Evolutionary conservation across 2,888 invertebrate genomes (phyloP), one percentile per base, ranked within the genome.

Genomic region (Eubasilissa splendida): DNA sequence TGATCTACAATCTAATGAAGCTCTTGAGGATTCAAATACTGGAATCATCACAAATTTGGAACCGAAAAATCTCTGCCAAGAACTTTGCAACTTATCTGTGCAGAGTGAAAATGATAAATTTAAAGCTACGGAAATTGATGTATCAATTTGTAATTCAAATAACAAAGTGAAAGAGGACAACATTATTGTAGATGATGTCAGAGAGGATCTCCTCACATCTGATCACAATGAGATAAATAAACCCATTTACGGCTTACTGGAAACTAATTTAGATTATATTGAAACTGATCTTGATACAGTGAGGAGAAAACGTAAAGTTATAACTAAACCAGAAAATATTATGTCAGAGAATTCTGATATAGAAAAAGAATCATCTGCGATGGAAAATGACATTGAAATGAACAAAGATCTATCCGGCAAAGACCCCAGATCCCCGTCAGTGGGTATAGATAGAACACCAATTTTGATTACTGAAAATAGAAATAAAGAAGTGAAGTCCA

Each of bases 261-360:
- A 93, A 88, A 93, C 93, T 31, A 92, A 93, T 86, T 90, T 93
- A 87, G 93, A 93, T 85, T 93, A 88, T 87, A 86, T 91, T 54
- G 92, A 92, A 86, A 89, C 89, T 42, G 87, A 89, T 85, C 85
- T 89, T 60, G 89, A 89, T 86, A 82, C 76, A 2, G 79, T 79
- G 8, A 59, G 79, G 58, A 88, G 11, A 85, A 77, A 66, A 10
- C 65, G 54, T 42, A 78, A 77, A 71, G 56, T 52, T 52, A 52
- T 59, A 12, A 22, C 42, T 22, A 42, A 58, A 56, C 14, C 31
- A 5, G 60, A 80, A 63, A 63, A 70, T 56, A 60, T 59, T n/a
- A 5, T 73, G 33, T 12, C 42, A 50, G 54, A 12, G 42, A 14
- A 52, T 53, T 11, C 63, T 63, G 22, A 33, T 42, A 33, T 56